Evolutionary conservation across 2,797 vertebrate species (phyloP).

Genomic region (Gypaetus barbatus): DNA sequence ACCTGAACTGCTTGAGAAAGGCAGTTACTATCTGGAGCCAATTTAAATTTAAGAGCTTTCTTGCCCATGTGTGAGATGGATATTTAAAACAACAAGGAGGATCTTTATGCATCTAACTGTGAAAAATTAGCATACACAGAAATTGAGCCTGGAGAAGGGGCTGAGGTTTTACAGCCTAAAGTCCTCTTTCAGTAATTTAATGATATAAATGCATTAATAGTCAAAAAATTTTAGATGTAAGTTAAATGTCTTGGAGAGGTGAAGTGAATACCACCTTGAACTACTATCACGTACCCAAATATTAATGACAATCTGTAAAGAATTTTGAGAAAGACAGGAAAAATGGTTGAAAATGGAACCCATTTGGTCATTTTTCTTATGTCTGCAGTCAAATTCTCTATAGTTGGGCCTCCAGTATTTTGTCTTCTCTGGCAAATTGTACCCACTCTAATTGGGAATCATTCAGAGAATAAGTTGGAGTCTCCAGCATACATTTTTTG

Average conservation of each 20-base stretch:
- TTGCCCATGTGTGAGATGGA: background rate
- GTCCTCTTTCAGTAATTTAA: background rate
- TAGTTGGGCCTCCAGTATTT: background rate
- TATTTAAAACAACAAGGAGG: background rate
- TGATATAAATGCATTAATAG: background rate
- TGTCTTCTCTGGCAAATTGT: background rate
- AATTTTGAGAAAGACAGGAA: background rate
- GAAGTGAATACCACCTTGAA: background rate
- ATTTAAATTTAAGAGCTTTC: background rate
- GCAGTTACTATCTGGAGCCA: background rate
- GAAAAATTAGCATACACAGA: background rate
- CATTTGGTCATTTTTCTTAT: background rate
- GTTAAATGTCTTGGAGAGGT: background rate
- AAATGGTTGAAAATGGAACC: fast-evolving
- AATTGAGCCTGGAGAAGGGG: background rate
- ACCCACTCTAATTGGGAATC: background rate
- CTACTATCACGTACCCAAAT: background rate
- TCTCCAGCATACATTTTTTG: background rate
- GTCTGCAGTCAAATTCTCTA: background rate
- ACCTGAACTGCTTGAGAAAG: background rate
- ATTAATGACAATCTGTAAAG: background rate
- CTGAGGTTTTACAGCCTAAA: background rate
- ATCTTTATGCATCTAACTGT: background rate
- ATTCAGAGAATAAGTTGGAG: background rate
- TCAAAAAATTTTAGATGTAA: background rate